Evolutionary conservation across 2,113 vertebrate genomes (phyloP).

Genomic region (Trachemys scripta): DNA sequence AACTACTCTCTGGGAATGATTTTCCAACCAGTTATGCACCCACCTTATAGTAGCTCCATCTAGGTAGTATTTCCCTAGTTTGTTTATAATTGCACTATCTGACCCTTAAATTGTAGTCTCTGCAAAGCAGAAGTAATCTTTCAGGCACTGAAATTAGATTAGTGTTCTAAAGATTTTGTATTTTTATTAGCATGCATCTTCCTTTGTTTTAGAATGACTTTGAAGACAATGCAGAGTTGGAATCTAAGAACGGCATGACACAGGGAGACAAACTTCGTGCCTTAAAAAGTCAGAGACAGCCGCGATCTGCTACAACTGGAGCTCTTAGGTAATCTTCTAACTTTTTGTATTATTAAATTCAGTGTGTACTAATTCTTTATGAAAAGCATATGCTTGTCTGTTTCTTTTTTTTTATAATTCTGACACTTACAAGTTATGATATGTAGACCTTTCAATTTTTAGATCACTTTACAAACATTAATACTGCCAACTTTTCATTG

Average conservation of each 20-base stretch:
- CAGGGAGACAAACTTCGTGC: constrained; percentile 98
- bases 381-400: background rate
- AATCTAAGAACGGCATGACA: constrained; percentile 81
- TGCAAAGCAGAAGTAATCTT: background rate
- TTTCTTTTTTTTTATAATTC: background rate
- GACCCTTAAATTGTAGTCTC: background rate
- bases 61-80: no score
- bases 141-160: background rate
- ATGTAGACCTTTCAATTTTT: background rate
- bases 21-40: no score
- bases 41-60: no score
- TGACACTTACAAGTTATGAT: background rate
- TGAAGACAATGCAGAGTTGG: constrained; percentile 78
- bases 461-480: background rate
- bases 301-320: constrained; percentile 82
- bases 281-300: constrained; percentile 90
- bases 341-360: background rate
- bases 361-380: background rate
- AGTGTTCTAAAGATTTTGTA: background rate
- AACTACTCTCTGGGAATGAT: no score
- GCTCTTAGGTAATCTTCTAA: constrained; percentile 81
- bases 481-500: background rate
- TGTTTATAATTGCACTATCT: background rate
- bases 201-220: constrained; percentile 80
- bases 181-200: background rate